Evolutionary conservation across 2,113 vertebrate species (phyloP), one percentile per base, ranked within the genome.

Genomic region (Anhinga anhinga): DNA sequence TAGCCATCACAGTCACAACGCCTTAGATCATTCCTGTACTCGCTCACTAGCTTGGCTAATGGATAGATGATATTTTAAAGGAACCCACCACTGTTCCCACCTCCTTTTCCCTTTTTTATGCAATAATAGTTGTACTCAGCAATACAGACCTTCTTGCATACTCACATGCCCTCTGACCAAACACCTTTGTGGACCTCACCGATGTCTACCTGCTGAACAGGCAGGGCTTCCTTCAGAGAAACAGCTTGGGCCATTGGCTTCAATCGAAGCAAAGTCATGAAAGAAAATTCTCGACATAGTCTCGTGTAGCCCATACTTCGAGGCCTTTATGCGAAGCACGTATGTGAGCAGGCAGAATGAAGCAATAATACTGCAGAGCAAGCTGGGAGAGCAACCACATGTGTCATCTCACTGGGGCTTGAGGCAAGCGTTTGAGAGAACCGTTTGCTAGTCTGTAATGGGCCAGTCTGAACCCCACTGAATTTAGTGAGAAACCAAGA

Each of bases 371-470:
- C 5, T 66, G 22, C 67, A 65, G 62, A 42, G 59, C 49, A 52
- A 27, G 29, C 36, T 50, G 9, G 38, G 55, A 58, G 42, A 63
- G 29, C 34, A 69, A 7, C 50, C 32, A 7, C 20, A 3, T 2
- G 11, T 22, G 55, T 6, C 15, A 9, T 50, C 72, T 94, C 78
- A 55, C 18, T 2, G 11, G 49, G 40, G 14, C 45, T 65, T 26
- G 55, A 70, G 71, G 61, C 34, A 13, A 16, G 40, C 1, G 0
- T 32, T 59, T 52, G 66, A 45, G 44, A 50, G 45, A 50, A 29
- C 45, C 3, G 1, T 70, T 76, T 45, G 15, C 27, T 65, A 15
- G 27, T 40, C 58, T 55, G 0, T 34, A n/a, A 44, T 0, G 2
- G 32, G 62, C 18, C 42, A 73, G 2, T 26, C 45, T 9, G 29